Base-by-base conservation (phyloP, 2,797 vertebrate species). In the Tinamus major region DNA sequence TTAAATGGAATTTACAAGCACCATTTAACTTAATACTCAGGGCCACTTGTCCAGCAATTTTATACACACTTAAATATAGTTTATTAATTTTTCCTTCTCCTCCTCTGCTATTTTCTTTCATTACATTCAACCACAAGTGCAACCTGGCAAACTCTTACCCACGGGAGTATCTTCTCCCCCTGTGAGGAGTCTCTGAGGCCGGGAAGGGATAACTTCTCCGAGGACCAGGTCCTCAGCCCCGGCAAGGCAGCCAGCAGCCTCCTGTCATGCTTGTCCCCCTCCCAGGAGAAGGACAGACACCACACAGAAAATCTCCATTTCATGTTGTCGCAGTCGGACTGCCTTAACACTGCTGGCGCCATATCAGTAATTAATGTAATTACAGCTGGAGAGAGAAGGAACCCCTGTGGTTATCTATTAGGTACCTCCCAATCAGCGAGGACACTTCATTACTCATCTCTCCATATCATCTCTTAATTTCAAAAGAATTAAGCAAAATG, bases 321-420 rank as follows among this genome's bases (percentile, higher is more conserved):
- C 64, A 55, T 87, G 67, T 71, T 96, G 90, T 92, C 74, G 94
- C 94, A 94, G 14, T 67, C 82, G 93, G 81, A 69, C 87, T 91
- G 93, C 89, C 95, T 86, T 70, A 94, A 91, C 72, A 77, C 83
- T 96, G 95, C 93, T 95, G 95, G 96, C 97, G 94, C 81, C 55
- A 12, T 84, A 94, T 90, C 96, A 94, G 92, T 95, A 96, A 96
- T 97, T 97, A 96, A 90, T 92, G 89, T 97, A 97, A 98, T 97
- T 97, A 97, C 89, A 96, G 95, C 90, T 93, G 83, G 94, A 75
- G 91, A 95, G 70, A 96, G 92, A 87, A 91, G 91, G 96, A 97
- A 96, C 94, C 94, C 94, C 95, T 65, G 95, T 97, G 96, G 95
- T 97, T 97, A 97, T 96, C 95, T 97, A 94, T 95, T 93, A 96